These are phyloP conservation scores for Erebia epiphron DNA, from an alignment of 2,888 invertebrate genomes.

Conservation along the genomic window DNA sequence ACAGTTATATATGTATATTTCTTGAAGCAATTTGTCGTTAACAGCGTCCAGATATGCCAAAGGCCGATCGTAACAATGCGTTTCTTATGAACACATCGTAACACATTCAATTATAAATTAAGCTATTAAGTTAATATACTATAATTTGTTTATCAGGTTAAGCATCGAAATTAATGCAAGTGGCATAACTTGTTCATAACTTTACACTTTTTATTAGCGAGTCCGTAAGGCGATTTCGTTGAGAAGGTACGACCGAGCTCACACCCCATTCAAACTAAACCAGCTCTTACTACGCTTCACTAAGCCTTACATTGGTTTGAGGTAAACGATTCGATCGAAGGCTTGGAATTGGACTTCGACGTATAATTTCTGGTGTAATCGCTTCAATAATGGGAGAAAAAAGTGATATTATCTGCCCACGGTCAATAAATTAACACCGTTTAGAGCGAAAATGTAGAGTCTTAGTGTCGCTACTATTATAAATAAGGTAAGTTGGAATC, in stretches of 20 bases:
- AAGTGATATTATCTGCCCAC: conserved; percentile 83
- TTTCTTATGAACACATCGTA: conserved; percentile 73
- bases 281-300: conserved; percentile 42
- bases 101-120: conserved; percentile 81
- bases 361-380: conserved; percentile 83
- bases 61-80: conserved; percentile 69
- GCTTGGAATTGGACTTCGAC: conserved; percentile 71
- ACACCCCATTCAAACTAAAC: conserved; percentile 45
- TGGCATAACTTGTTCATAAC: conserved; percentile 81
- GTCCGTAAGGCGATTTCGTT: conserved; percentile 78
- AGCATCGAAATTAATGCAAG: conserved; percentile 83
- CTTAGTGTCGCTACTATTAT: conserved; percentile 82
- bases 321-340: conserved; percentile 52
- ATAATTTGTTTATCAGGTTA: conserved; percentile 83
- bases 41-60: conserved; percentile 63
- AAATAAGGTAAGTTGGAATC: conserved; percentile 71
- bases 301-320: conserved; percentile 50
- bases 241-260: conserved; percentile 67
- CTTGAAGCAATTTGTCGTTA: conserved; percentile 67
- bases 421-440: conserved; percentile 83
- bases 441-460: conserved; percentile 83
- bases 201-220: conserved; percentile 81
- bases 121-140: conserved; percentile 81
- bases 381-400: conserved; percentile 81
- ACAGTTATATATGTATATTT: conserved; percentile 48